Base-by-base conservation (phyloP, 2,888 invertebrate genomes). In the Scaptomyza flava region DNA sequence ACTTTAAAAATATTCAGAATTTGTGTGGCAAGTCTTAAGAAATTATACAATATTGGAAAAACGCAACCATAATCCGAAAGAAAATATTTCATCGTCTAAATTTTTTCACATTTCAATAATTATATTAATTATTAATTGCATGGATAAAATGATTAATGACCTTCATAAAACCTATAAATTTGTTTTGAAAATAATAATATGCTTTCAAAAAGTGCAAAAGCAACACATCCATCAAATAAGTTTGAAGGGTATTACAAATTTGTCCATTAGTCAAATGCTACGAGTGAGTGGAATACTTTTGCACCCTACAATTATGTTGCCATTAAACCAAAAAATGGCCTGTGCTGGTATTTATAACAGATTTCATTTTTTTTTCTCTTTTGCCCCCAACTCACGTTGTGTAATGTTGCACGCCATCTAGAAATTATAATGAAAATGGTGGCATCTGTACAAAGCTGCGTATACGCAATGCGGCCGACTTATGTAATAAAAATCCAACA, bases 401-500 rank as follows among this genome's bases (percentile, higher is more conserved):
- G 68, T 52, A 72, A 64, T 72, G 38, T 52, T 23, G 72, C 84
- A 84, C 85, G 84, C 87, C 72, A 84, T 72, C 68, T 67, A 74
- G 77, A 82, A 87, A 84, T 84, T 84, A 84, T 87, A 82, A 78
- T 72, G 67, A 74, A 82, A 81, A 66, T 69, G 51, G 52, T 53
- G 50, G 64, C 54, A 51, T 60, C 48, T 43, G 74, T 65, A 65
- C 50, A 62, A 62, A 51, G 79, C 67, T 81, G 87, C 87, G 84
- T 79, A 84, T 86, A 87, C 82, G 87, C 82, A 87, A 77, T 74
- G 68, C 61, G 62, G 59, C 47, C 72, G 71, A 77, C 77, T 77
- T 68, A 67, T 87, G 72, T 77, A 87, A 81, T 81, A 87, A 87
- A 84, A 87, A 87, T 76, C 78, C 64, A 78, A 79, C 87, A 66